These are phyloP conservation scores for Poecilia gillii DNA, from an alignment of 2,797 vertebrate species.

Conservation along the genomic window DNA sequence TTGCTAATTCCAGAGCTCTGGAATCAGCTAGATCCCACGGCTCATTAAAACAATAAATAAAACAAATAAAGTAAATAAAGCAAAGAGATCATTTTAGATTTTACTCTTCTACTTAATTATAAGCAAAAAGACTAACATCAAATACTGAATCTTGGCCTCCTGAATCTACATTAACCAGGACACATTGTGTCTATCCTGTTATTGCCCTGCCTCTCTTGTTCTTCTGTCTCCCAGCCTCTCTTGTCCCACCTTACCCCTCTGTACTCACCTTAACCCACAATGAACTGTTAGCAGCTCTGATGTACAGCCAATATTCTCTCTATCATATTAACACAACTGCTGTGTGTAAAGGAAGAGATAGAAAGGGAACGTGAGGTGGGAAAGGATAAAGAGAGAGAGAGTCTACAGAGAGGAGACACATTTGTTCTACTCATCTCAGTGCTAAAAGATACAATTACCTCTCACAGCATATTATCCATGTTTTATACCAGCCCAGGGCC, in stretches of 20 bases:
- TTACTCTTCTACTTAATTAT: constrained; percentile 2
- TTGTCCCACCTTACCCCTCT: constrained; percentile 16
- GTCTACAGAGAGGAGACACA: constrained; percentile 80
- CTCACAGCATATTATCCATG: constrained; percentile 99
- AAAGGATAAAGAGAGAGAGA: constrained; percentile 36
- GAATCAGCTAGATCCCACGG: too few relatives aligned
- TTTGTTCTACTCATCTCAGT: constrained; percentile 99
- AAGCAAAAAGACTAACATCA: constrained; percentile 20
- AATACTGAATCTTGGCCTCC: constrained; percentile 27
- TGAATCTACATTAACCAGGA: neutral
- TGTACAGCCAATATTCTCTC: constrained; percentile 99
- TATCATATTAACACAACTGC: constrained; percentile 97
- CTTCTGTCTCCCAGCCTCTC: constrained; percentile 39
- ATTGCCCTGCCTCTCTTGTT: constrained; percentile 41
- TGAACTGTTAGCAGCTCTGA: constrained; percentile 82
- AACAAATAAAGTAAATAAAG: too few relatives aligned
- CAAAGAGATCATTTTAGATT: neutral
- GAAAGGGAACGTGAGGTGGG: constrained; percentile 39
- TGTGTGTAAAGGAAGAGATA: constrained; percentile 76
- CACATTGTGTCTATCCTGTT: constrained; percentile 27
- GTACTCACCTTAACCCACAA: constrained; percentile 53
- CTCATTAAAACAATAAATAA: too few relatives aligned
- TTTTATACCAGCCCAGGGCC: constrained; percentile 98
- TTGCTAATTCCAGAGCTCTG: too few relatives aligned
- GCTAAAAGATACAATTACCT: constrained; percentile 99